These are phyloP conservation scores for Rhaphigaster nebulosa DNA, from an alignment of 2,888 invertebrate species.

Conservation along the genomic window DNA sequence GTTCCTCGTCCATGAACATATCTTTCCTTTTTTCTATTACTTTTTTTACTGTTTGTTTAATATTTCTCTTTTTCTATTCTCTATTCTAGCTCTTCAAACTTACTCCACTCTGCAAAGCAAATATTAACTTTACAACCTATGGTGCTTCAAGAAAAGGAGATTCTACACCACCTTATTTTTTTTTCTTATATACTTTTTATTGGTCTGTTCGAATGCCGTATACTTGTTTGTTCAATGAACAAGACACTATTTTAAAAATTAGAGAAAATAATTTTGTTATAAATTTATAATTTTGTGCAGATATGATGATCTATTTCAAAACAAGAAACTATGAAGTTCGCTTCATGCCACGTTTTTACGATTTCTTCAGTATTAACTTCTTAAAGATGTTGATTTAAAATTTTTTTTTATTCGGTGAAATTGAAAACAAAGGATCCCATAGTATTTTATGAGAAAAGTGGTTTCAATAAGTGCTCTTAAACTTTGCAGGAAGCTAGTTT, in stretches of 20 bases:
- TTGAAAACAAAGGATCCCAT: no score
- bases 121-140: not conserved
- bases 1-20: not conserved
- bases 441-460: no score
- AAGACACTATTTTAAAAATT: not conserved
- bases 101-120: not conserved
- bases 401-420: no score
- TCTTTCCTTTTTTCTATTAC: not conserved
- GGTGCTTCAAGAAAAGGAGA: not conserved
- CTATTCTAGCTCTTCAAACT: not conserved
- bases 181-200: not conserved
- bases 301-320: no score
- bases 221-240: not conserved
- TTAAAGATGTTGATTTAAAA: no score
- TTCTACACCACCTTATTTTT: not conserved
- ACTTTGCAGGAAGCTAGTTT: no score
- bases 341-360: no score
- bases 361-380: no score
- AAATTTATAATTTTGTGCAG: no score
- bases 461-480: no score
- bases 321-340: no score
- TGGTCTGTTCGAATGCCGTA: not conserved
- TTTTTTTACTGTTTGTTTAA: not conserved
- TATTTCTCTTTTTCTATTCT: constrained; percentile 13
- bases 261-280: no score